Evolutionary conservation across 2,888 invertebrate genomes (phyloP).

Genomic region (Torymus aiolomorphi): DNA sequence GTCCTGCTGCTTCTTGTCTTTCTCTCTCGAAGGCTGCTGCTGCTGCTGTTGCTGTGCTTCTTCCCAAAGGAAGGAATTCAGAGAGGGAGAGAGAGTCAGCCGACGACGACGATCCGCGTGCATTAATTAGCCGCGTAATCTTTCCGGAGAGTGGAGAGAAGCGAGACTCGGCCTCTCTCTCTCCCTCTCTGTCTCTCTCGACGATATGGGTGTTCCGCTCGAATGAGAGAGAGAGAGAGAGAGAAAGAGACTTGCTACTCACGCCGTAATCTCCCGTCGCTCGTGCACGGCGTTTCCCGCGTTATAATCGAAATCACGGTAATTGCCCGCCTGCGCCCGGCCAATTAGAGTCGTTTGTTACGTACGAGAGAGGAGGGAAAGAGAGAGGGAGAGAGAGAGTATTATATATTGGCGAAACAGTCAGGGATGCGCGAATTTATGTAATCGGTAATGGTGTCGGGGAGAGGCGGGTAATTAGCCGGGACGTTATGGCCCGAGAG

Average conservation of each 20-base stretch:
- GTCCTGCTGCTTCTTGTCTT: slow-evolving; percentile 54
- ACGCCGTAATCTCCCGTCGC: slow-evolving; percentile 64
- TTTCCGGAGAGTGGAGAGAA: slow-evolving; percentile 49
- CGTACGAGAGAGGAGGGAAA: no score
- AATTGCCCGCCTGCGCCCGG: slow-evolving; percentile 31
- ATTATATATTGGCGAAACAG: neutral
- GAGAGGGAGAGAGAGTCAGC: slow-evolving; percentile 21
- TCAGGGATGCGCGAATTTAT: neutral
- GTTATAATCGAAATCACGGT: slow-evolving; percentile 55
- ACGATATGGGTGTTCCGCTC: slow-evolving; percentile 68
- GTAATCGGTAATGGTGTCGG: neutral
- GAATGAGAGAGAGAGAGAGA: no score
- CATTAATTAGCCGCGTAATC: slow-evolving; percentile 59
- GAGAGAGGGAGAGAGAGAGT: neutral
- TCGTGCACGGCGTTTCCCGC: neutral
- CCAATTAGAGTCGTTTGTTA: slow-evolving; percentile 55
- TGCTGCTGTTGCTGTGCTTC: slow-evolving; percentile 18
- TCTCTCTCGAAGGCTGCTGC: slow-evolving; percentile 47
- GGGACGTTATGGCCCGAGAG: neutral
- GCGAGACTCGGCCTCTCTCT: slow-evolving; percentile 28
- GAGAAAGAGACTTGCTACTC: slow-evolving; percentile 60
- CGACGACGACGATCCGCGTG: slow-evolving; percentile 53
- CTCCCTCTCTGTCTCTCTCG: slow-evolving; percentile 25
- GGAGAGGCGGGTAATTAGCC: neutral
- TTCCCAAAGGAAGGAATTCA: slow-evolving; percentile 53